Evolutionary conservation across 2,888 invertebrate species (phyloP).

Genomic region (Aplocera efformata): DNA sequence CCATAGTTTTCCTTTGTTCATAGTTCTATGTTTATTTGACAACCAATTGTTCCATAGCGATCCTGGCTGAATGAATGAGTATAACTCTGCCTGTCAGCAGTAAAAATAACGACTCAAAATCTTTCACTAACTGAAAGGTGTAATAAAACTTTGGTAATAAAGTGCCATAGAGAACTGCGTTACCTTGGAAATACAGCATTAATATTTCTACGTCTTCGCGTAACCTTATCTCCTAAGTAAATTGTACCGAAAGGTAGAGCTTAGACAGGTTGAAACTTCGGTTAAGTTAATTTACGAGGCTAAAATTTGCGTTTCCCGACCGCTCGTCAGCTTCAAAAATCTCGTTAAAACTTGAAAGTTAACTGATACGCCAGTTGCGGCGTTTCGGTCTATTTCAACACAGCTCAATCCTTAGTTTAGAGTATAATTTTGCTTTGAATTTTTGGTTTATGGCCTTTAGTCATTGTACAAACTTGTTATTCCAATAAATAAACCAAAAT

Average conservation of each 20-base stretch:
- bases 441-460: too few relatives aligned
- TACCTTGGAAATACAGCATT: conserved; percentile 15
- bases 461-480: too few relatives aligned
- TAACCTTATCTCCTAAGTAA: conserved; percentile 34
- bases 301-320: conserved; percentile 42
- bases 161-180: background rate
- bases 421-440: conserved; percentile 3
- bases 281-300: conserved; percentile 57
- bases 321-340: conserved; percentile 55
- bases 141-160: too few relatives aligned
- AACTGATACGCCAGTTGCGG: conserved; percentile 33
- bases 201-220: conserved; percentile 24
- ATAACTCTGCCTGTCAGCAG: too few relatives aligned
- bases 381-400: conserved; percentile 24
- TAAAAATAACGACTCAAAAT: too few relatives aligned
- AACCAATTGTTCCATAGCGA: too few relatives aligned
- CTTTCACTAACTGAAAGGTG: too few relatives aligned
- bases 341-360: conserved; percentile 60
- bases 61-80: too few relatives aligned
- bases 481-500: too few relatives aligned
- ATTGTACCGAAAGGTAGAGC: conserved; percentile 41
- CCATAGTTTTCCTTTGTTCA: too few relatives aligned
- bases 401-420: conserved; percentile 20
- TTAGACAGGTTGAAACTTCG: conserved; percentile 46
- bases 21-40: too few relatives aligned